Base-by-base conservation (phyloP, 2,113 vertebrate species). In the Lota lota region DNA sequence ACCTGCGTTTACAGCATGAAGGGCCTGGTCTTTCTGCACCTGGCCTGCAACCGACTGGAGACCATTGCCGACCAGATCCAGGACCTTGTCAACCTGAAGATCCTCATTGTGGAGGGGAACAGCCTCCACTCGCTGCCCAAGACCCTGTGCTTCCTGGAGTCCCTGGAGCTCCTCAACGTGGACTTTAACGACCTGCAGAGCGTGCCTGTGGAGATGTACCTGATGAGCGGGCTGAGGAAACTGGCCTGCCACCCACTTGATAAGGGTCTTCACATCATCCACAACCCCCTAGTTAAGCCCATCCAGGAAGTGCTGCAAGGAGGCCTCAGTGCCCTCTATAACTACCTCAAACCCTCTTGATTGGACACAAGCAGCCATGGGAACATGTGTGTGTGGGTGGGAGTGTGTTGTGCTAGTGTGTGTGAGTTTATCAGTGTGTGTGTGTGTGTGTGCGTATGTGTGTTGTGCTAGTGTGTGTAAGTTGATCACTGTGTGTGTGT, bases 191-290 rank as follows among this genome's bases (percentile, higher is more conserved):
- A 94, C 59, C 90, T 99, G 53, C 96, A 98, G 83, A 95, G 70
- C 0, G 91, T 99, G 0, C 97, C 96, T 0, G 79, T 90, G 0
- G 95, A 98, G 24, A 89, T 99, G 82, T 93, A 94, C 81, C 85
- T 91, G 72, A 91, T 98, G 66, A 85, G 19, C 14, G 75, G 88
- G 11, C 90, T 98, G 58, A 67, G 84, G 22, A 93, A 89, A 83
- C 85, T 98, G 0, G 95, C 96, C 0, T 96, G 94, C 88, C 98
- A 98, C 79, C 95, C 97, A 0, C 84, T 98, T 87, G 96, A 98
- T 87, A 98, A 95, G 73, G 96, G 96, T 7, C 91, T 99, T 10
- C 97, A 99, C 76, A 93, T 99, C 2, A 81, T 92, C 22, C 93
- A 94, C 54, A 99, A 99, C 78, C 96, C 96, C 1, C 82, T 98